These are phyloP conservation scores for Carcina quercana DNA, from an alignment of 2,888 invertebrate genomes.

Conservation along the genomic window DNA sequence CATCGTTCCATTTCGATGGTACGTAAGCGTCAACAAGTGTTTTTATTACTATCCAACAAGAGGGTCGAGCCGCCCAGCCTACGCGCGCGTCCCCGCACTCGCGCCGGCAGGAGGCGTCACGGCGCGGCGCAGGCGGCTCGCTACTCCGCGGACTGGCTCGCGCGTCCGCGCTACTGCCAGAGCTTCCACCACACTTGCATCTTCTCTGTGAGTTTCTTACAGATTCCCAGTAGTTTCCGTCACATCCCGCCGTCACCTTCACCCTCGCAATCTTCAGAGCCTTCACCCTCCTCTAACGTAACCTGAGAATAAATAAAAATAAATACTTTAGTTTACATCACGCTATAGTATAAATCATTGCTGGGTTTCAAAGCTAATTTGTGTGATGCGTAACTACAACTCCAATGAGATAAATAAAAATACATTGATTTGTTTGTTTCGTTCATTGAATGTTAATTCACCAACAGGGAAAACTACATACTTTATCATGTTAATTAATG, in stretches of 20 bases:
- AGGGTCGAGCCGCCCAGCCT: constrained; percentile 16
- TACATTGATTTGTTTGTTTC: too few species aligned
- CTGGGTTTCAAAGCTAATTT: too few species aligned
- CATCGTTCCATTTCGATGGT: constrained; percentile 63
- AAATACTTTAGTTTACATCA: too few species aligned
- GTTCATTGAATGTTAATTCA: too few species aligned
- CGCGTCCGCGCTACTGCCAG: constrained; percentile 73
- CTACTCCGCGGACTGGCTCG: constrained; percentile 10
- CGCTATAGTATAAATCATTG: too few species aligned
- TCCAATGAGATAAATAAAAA: too few species aligned
- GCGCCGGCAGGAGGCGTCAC: constrained; percentile 13
- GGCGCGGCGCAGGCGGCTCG: constrained; percentile 20
- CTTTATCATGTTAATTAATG: too few species aligned
- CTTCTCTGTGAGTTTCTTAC: constrained; percentile 92
- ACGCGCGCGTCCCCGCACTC: constrained; percentile 10
- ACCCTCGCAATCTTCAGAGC: constrained; percentile 75
- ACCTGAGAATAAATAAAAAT: constrained; percentile 70
- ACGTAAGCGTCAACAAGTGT: constrained; percentile 69
- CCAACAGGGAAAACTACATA: too few species aligned
- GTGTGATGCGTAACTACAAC: too few species aligned
- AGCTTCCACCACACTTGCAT: constrained; percentile 92
- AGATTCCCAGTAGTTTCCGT: constrained; percentile 94
- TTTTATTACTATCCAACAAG: constrained; percentile 53
- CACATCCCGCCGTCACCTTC: constrained; percentile 84
- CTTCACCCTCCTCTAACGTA: constrained; percentile 90